Conservation (phyloP, 2,113 vertebrate genomes). For the Sigmodon hispidus region DNA sequence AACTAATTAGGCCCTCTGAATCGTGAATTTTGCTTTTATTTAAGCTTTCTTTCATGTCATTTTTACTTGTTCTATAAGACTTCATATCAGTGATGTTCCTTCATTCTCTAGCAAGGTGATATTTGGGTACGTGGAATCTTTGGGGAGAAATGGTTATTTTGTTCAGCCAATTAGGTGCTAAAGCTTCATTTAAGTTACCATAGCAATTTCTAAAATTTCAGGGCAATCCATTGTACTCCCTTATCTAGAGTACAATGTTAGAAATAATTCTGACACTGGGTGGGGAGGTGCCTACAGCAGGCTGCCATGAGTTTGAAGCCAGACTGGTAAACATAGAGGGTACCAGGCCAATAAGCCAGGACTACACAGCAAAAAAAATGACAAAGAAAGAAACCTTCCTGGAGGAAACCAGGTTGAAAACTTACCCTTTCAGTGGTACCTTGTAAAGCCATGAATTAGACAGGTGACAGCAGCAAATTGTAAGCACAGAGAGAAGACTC, state of each 20-base stretch:
- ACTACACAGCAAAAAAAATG: not conserved
- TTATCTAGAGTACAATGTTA: not conserved
- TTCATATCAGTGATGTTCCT: not conserved
- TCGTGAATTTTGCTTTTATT: slow-evolving; percentile 33
- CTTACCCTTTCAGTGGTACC: not conserved
- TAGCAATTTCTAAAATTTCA: not conserved
- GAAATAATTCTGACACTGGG: not conserved
- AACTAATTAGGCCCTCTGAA: slow-evolving; percentile 58
- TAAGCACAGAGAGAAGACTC: slow-evolving; percentile 44
- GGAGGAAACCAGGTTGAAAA: not conserved
- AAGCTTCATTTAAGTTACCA: not conserved
- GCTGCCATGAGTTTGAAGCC: not conserved
- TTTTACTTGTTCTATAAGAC: not conserved
- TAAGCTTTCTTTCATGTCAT: slow-evolving; percentile 35
- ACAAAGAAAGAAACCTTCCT: not conserved
- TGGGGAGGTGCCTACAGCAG: not conserved
- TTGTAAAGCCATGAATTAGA: slow-evolving; percentile 46
- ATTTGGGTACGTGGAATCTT: slow-evolving; percentile 34
- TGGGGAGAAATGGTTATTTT: not conserved
- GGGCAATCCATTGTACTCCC: not conserved
- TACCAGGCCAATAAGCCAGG: not conserved
- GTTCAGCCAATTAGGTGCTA: slow-evolving; percentile 4
- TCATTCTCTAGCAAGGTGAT: slow-evolving; percentile 38
- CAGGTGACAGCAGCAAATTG: slow-evolving; percentile 11
- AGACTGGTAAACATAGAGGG: not conserved